Base-by-base conservation (phyloP, 1,140 invertebrate species). In the Drosophila tani region DNA sequence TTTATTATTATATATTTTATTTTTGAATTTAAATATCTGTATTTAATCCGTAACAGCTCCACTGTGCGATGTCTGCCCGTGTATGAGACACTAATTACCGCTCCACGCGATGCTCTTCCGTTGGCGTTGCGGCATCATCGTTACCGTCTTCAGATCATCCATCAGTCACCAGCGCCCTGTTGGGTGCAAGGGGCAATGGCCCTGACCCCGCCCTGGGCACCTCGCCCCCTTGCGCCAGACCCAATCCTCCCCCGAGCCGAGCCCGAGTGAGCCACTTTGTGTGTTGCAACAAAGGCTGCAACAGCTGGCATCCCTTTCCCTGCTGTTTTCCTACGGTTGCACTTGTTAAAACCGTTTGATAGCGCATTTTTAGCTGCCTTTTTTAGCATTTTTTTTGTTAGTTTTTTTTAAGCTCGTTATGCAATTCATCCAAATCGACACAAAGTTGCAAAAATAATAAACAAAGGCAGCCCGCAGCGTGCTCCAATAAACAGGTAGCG, bases 11-110 rank as follows among this genome's bases (percentile, higher is more conserved):
- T 32, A 32, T 32, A 29, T 29, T 29, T 29, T 29, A 8, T 32
- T 38, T 38, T 38, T 38, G 12, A 27, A 11, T 40, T 29, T 12
- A 29, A 29, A 29, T 29, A 7, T 7, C 6, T 29, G 7, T 29
- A 29, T 0, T 4, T 6, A 29, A 32, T 32, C 3, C 5, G 0
- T 15, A 19, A 29, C 14, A 24, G 15, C 4, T 45, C 21, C 19
- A 62, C 53, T 59, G 56, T 40, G 45, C 51, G 57, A 40, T 53
- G 27, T 55, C 55, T 67, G 69, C 65, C 80, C 73, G 76, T 83
- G 49, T 67, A 46, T 66, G 84, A 71, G 65, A 83, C 80, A 75
- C 84, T 87, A 87, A 87, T 88, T 87, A 84, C 68, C 74, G 81
- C 76, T 78, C 73, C 84, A 87, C 84, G 80, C 80, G 77, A 81